A percentile compares a stretch with the other conserved stretches of the same genome.
Conservation (phyloP, 1,140 invertebrate genomes). For the Ostrea denselamellosa region DNA sequence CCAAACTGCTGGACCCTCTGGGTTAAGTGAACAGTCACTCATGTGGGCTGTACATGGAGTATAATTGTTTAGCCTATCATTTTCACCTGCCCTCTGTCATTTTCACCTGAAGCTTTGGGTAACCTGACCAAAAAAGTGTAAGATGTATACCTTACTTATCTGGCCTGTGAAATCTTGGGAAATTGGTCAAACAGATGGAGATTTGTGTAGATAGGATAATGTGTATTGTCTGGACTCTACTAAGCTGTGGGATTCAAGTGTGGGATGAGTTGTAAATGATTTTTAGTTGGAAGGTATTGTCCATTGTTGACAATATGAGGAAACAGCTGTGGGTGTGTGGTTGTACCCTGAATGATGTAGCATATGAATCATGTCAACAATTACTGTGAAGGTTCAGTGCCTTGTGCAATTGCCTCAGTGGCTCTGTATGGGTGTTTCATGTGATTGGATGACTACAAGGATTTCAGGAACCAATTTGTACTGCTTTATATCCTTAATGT, state of each 20-base stretch:
- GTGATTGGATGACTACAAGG: background rate
- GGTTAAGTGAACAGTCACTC: conserved; percentile 6
- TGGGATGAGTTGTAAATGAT: conserved; percentile 15
- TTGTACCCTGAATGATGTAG: background rate
- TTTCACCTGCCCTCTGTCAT: conserved; percentile 23
- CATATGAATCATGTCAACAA: background rate
- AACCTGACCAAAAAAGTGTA: conserved; percentile 12
- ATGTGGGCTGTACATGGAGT: background rate
- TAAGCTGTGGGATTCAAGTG: background rate
- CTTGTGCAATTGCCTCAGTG: background rate
- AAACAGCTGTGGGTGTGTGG: conserved; percentile 15
- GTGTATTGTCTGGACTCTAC: background rate
- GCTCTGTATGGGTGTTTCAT: background rate
- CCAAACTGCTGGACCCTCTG: background rate
- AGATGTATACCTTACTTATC: background rate
- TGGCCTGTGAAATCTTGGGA: background rate
- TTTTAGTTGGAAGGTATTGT: background rate
- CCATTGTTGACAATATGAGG: background rate
- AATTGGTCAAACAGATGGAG: background rate
- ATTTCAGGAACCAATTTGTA: conserved; percentile 12
- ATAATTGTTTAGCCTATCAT: background rate
- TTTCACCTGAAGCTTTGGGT: conserved; percentile 20
- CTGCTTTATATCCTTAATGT: background rate
- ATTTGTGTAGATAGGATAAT: background rate
- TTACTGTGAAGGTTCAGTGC: background rate